Base-by-base conservation (phyloP, 1,140 invertebrate species). In the Laupala kohalensis region DNA sequence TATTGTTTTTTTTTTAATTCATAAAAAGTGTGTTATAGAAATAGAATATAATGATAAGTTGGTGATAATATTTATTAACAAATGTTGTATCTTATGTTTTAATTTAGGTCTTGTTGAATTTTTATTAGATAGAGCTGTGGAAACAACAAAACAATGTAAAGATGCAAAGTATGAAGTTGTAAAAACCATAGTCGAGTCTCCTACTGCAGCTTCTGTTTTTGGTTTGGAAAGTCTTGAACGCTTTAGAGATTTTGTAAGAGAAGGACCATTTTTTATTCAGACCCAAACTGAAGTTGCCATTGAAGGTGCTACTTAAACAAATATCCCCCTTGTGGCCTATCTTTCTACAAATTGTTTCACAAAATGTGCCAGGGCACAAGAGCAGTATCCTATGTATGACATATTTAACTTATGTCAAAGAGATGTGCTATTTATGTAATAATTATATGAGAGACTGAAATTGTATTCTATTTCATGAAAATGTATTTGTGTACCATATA, bases 151-250 rank as follows among this genome's bases (percentile, higher is more conserved):
- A 77, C 86, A 90, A 71, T 87, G 86, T 25, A 91, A 89, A 77
- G 88, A 91, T 76, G 78, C 81, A 0, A 94, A 94, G 77, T 94
- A 86, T 80, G 84, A 87, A 73, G 83, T 94, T 24, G 83, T 94
- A 6, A 83, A 84, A 74, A 81, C 82, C 66, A 78, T 95, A 27
- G 81, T 86, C 1, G 80, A 84, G n/a, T 82, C 81, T 15, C 80
- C 81, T 23, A 88, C 89, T 62, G 76, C 79, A 3, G 37, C 78
- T 2, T 77, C 82, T 27, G 83, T 88, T 71, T 92, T 94, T 78
- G 86, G 91, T 73, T 77, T 82, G 9, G 81, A 82, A 63, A 87
- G 84, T 6, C 83, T 85, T 71, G 76, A 84, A 65, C 85, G 84
- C 75, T 81, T 94, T 6, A 83, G 85, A 70, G 81, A 84, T 19